Evolutionary conservation across 2,113 vertebrate species (phyloP).

Genomic region (Psilopogon haemacephalus): DNA sequence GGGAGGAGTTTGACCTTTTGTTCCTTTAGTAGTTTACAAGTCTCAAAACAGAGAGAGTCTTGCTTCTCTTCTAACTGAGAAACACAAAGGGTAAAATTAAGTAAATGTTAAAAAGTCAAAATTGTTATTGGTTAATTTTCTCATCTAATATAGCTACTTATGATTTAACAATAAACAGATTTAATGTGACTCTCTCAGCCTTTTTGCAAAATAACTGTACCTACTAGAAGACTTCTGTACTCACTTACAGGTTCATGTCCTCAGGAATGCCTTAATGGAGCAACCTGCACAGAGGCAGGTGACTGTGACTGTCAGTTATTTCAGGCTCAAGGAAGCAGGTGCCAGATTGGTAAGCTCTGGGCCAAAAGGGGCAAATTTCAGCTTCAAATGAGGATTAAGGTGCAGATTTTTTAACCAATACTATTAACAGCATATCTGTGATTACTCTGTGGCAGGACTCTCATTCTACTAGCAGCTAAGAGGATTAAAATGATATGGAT

Average conservation of each 20-base stretch:
- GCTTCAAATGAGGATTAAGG: background rate
- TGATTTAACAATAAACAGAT: slow-evolving; percentile 29
- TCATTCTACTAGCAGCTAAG: background rate
- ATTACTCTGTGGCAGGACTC: background rate
- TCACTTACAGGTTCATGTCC: slow-evolving; percentile 72
- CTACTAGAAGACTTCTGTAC: slow-evolving; percentile 40
- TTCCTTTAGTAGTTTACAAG: slow-evolving; percentile 60
- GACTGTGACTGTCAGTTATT: slow-evolving; percentile 95
- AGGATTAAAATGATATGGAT: background rate
- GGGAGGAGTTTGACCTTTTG: slow-evolving; percentile 70
- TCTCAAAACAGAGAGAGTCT: slow-evolving; percentile 29
- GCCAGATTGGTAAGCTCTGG: slow-evolving; percentile 92
- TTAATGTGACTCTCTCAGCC: background rate
- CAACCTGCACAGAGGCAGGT: slow-evolving; percentile 89
- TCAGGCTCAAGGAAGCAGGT: slow-evolving; percentile 93
- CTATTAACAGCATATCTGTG: background rate
- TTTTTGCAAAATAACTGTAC: slow-evolving; percentile 5
- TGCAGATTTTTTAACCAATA: background rate
- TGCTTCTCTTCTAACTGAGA: slow-evolving; percentile 47
- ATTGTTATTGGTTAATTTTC: slow-evolving; percentile 32
- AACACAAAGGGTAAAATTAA: slow-evolving; percentile 45
- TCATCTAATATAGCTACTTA: slow-evolving; percentile 6
- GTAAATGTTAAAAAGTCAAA: background rate
- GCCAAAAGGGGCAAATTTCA: background rate
- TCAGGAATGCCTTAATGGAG: slow-evolving; percentile 93